A percentile compares a stretch with the other conserved stretches of the same genome.
phyloP scores from a whole-genome alignment of 2,113 vertebrate genomes.

The Sula dactylatra region DNA sequence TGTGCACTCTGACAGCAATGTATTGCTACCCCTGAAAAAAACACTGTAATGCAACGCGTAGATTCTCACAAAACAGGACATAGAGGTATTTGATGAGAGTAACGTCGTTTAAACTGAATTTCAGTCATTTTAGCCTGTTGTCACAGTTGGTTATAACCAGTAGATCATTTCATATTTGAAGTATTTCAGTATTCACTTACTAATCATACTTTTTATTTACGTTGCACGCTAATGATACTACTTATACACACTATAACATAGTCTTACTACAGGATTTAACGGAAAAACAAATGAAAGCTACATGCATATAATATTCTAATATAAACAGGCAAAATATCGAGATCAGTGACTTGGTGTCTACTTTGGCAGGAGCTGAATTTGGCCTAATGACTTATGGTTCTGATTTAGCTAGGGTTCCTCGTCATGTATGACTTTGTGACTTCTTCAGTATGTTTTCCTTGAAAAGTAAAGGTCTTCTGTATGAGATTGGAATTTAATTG shows the following conservation, averaged over 20 bases:
- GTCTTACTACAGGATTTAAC: neutral
- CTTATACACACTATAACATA: neutral
- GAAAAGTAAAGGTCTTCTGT: slow-evolving; percentile 65
- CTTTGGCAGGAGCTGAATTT: neutral
- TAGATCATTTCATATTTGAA: neutral
- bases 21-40: neutral
- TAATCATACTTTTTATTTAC: neutral
- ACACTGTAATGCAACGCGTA: accelerated
- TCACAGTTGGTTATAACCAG: neutral
- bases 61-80: neutral
- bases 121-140: neutral
- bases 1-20: no score
- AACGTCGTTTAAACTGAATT: neutral
- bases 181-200: neutral
- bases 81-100: neutral
- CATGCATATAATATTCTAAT: neutral
- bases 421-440: neutral
- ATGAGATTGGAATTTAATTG: slow-evolving; percentile 80
- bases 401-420: slow-evolving; percentile 15
- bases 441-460: slow-evolving; percentile 71
- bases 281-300: slow-evolving; percentile 28
- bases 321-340: neutral
- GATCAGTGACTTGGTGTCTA: slow-evolving; percentile 5
- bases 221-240: neutral
- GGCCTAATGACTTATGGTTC: slow-evolving; percentile 15